Base-by-base conservation (phyloP, 2,888 invertebrate species). In the Drosophila prostipennis region DNA sequence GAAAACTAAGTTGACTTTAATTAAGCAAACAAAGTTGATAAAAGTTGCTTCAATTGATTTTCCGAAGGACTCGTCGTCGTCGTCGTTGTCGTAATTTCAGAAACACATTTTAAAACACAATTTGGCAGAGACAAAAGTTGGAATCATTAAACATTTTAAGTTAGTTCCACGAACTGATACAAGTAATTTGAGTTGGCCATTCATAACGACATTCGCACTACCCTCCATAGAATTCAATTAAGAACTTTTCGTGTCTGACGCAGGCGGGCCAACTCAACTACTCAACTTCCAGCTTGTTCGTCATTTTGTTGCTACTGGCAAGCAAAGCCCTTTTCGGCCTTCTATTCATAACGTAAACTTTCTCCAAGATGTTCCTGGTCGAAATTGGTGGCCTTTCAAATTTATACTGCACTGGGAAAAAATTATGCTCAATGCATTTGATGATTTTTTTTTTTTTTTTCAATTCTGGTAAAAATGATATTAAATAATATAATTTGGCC, bases 171-270 rank as follows among this genome's bases (percentile, higher is more conserved):
- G 63, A 58, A 64, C 69, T 74, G 80, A 76, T 72, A 77, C 54
- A 46, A 65, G 65, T 34, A 72, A 72, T 77, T 57, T 73, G 55
- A 74, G 56, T 83, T 82, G 70, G 46, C 56, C 53, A 71, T 73
- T 81, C 70, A 87, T 79, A 73, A 81, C 46, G 54, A 68, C 74
- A 63, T 78, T 78, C 72, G 70, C 71, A 76, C 72, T 78, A 60
- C 71, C 75, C 81, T 72, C 54, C 72, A 67, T 67, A 67, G 80
- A 84, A 84, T 87, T 84, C 78, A 84, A 84, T 84, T 88, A 87
- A 70, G 74, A 84, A 86, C 59, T 83, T 87, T 86, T 61, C 56
- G 16, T 61, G 70, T 55, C 72, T 70, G 68, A 67, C 67, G 39
- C 54, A 59, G 63, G 73, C 42, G 34, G 49, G 19, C 13, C 43